Evolutionary conservation across 2,888 invertebrate genomes (phyloP).

Genomic region (Leucozona laternaria): DNA sequence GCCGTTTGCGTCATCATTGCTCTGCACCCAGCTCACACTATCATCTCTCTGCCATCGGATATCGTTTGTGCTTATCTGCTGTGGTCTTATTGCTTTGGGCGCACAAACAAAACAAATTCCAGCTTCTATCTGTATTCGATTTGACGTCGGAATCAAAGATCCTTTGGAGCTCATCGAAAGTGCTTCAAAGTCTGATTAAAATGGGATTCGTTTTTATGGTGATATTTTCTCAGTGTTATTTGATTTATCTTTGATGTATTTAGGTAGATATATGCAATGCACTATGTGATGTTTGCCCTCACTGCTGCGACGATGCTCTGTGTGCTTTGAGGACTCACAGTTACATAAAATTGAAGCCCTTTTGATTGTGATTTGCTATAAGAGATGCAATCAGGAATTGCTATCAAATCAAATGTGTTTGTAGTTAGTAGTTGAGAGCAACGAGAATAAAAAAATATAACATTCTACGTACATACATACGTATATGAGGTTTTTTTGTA

Average conservation of each 20-base stretch:
- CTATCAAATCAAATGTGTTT: conserved; percentile 45
- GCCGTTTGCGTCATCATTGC: conserved; percentile 66
- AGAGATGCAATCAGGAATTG: conserved; percentile 62
- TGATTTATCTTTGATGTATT: conserved; percentile 55
- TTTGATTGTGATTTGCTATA: conserved; percentile 72
- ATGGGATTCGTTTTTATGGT: conserved; percentile 73
- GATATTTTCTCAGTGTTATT: conserved; percentile 68
- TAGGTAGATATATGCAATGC: neutral
- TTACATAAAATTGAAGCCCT: conserved; percentile 21
- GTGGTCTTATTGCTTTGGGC: conserved; percentile 69
- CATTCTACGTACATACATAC: neutral
- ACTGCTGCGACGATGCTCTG: neutral
- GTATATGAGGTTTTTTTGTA: neutral
- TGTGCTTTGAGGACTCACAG: neutral
- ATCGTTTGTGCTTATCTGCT: conserved; percentile 60
- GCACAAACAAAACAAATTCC: conserved; percentile 73
- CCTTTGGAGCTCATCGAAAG: conserved; percentile 74
- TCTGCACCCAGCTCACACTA: conserved; percentile 6
- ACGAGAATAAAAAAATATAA: neutral
- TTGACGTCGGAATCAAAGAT: conserved; percentile 74
- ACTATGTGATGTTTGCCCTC: conserved; percentile 21
- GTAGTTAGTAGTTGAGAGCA: conserved; percentile 38
- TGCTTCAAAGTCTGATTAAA: conserved; percentile 75
- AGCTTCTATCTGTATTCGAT: conserved; percentile 70
- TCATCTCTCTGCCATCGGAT: conserved; percentile 28